Base-by-base conservation (phyloP, 1,140 invertebrate genomes). In the Daktulosphaira vitifoliae region DNA sequence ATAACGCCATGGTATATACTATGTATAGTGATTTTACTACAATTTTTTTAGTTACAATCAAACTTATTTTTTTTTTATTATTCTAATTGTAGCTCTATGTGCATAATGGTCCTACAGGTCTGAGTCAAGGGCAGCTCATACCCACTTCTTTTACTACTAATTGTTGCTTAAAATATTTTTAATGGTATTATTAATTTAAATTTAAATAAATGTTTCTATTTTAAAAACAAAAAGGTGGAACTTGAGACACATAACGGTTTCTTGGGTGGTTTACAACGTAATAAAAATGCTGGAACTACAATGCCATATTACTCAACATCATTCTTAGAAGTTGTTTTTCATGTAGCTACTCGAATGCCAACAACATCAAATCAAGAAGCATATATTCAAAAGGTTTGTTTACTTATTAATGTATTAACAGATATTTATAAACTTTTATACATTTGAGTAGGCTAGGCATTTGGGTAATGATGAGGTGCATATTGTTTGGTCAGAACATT, bases 391-490 rank as follows among this genome's bases (percentile, higher is more conserved):
- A 97, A 97, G 81, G 89, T 89, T 74, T 69, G 23, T 56, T 46
- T 7, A 7, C 6, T 56, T 46, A 8, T 38, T 39, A 44, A 44
- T 37, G 49, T 3, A 18, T 26, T 68, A 15, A 68, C 7, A 37
- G 44, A 44, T 23, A 8, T 39, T 23, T n/a, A 23, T 49, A 3
- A 23, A 2, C 5, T 0, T 26, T 4, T 51, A 37, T 49, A 18
- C 16, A 22, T 16, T 1, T 53, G 68, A 76, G 13, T 71, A 92
- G 87, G 92, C 92, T 20, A 83, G 91, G 11, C 96, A 98, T 81
- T 78, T 98, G 54, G 95, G 95, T 44, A 99, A 99, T 77, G 96
- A 99, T 78, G 96, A 99, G 78, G 92, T 99, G 37, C 96, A 99
- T 73, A 96, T 99, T 67, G 93, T 99, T 15, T 99, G 96, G 96